These are phyloP conservation scores for Dicyrtoma fusca DNA, from an alignment of 2,888 invertebrate genomes.

Conservation along the genomic window DNA sequence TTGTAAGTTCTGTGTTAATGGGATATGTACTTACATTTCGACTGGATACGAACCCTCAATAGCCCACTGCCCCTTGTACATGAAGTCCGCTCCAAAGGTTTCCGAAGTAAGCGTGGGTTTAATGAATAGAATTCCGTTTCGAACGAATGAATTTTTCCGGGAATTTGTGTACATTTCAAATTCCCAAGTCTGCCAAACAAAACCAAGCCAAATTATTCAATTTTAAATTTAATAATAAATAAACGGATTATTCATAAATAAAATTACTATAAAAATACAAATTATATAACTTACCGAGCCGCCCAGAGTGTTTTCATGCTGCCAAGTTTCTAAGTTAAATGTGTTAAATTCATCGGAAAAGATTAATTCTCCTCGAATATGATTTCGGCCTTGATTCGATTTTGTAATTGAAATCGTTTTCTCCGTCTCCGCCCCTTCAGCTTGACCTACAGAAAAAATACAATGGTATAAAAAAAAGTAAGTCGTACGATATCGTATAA, in stretches of 20 bases:
- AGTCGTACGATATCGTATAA: too few relatives aligned
- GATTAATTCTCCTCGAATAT: constrained; percentile 21
- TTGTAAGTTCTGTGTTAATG: background rate
- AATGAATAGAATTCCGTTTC: constrained; percentile 64
- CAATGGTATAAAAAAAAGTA: too few relatives aligned
- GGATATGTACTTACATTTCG: constrained; percentile 65
- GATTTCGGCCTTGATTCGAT: background rate
- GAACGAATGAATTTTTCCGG: constrained; percentile 68
- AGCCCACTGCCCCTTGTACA: constrained; percentile 55
- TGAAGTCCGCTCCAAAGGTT: constrained; percentile 57
- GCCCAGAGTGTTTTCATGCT: constrained; percentile 20
- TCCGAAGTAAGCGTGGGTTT: constrained; percentile 58
- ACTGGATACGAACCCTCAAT: constrained; percentile 63
- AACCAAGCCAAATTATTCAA: too few relatives aligned
- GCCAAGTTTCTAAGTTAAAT: constrained; percentile 35
- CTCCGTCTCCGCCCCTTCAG: too few relatives aligned
- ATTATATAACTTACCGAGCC: constrained; percentile 66
- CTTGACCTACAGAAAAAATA: too few relatives aligned
- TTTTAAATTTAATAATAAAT: too few relatives aligned
- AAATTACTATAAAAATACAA: background rate
- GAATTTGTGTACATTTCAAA: constrained; percentile 73
- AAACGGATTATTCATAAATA: too few relatives aligned
- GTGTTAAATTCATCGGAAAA: constrained; percentile 33
- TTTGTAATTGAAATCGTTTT: constrained; percentile 19
- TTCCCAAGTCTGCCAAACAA: constrained; percentile 67